Percentiles rank a stretch among this genome's conserved stretches.
phyloP scores from a whole-genome alignment of 2,113 vertebrate genomes.

The Herpetotheres cachinnans region DNA sequence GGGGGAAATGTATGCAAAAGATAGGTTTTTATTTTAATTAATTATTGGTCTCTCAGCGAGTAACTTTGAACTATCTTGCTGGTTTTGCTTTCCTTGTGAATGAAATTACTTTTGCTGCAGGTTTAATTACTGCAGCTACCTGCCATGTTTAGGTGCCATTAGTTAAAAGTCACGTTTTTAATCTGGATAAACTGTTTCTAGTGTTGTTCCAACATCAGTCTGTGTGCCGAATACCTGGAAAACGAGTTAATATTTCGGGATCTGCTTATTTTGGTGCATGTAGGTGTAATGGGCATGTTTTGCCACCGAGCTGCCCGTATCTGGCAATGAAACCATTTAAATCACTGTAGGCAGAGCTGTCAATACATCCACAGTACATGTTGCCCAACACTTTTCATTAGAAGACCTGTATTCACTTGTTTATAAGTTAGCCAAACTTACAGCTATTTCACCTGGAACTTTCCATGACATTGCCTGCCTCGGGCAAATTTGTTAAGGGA shows the following conservation, averaged over 20 bases:
- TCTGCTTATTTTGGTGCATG: not conserved
- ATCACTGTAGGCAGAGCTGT: not conserved
- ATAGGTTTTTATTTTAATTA: not conserved
- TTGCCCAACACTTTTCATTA: slow-evolving; percentile 28
- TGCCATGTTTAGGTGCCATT: not conserved
- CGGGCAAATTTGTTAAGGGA: not conserved
- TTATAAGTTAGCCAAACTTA: not conserved
- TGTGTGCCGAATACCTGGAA: not conserved
- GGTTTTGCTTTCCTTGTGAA: not conserved
- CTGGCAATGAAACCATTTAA: not conserved
- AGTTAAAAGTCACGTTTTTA: not conserved
- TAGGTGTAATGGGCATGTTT: not conserved
- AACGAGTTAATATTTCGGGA: not conserved
- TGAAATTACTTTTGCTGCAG: not conserved
- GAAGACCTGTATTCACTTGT: not conserved
- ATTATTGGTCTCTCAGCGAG: not conserved
- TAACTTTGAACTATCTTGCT: not conserved
- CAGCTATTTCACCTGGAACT: not conserved
- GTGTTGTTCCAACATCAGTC: not conserved
- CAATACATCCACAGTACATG: not conserved
- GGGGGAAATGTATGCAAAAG: not conserved
- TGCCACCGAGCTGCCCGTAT: not conserved
- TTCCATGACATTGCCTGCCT: not conserved
- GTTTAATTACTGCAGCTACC: not conserved
- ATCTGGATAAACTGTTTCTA: not conserved